A percentile compares a stretch with the other conserved stretches of the same genome.
Conservation (phyloP, 30 jellyfish, hydroid and myxozoan genomes). For the Aurelia aurita complex sp. Pacific region DNA sequence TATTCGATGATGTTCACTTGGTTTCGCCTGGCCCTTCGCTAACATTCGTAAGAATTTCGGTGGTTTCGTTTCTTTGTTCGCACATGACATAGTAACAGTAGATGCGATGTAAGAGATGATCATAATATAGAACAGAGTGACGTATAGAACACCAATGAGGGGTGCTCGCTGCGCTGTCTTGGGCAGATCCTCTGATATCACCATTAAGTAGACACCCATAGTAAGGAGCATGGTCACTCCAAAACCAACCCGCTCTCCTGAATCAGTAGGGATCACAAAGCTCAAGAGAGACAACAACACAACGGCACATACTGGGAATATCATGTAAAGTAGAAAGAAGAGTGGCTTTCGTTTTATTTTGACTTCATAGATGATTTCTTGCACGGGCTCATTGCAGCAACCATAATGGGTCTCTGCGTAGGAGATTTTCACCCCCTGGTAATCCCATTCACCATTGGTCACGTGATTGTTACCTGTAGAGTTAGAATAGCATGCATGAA, state of each 20-base stretch:
- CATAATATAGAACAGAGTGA: slow-evolving; percentile 62
- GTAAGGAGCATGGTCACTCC: slow-evolving; percentile 86
- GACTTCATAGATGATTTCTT: slow-evolving; percentile 39
- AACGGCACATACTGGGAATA: slow-evolving; percentile 64
- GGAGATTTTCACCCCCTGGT: slow-evolving; percentile 9
- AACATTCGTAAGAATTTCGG: slow-evolving; percentile 42
- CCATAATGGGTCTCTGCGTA: slow-evolving; percentile 30
- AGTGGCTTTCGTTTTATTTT: slow-evolving; percentile 56
- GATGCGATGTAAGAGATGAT: slow-evolving; percentile 40
- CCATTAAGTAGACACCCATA: slow-evolving; percentile 79
- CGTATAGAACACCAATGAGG: slow-evolving; percentile 68
- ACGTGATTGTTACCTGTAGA: slow-evolving; percentile 61
- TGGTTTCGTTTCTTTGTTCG: slow-evolving; percentile 38
- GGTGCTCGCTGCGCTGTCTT: slow-evolving; percentile 74
- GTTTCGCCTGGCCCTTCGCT: neutral
- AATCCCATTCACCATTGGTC: slow-evolving; percentile 85
- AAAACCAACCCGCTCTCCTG: slow-evolving; percentile 87
- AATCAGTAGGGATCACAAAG: slow-evolving; percentile 65
- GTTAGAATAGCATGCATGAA: neutral
- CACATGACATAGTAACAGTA: slow-evolving; percentile 11
- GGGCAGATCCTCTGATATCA: slow-evolving; percentile 81
- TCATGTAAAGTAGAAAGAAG: slow-evolving; percentile 64
- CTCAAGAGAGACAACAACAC: slow-evolving; percentile 55
- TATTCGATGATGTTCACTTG: neutral
- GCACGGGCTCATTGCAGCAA: slow-evolving; percentile 62